These are phyloP conservation scores for Apamea crenata DNA, from an alignment of 2,888 invertebrate species.

Conservation along the genomic window DNA sequence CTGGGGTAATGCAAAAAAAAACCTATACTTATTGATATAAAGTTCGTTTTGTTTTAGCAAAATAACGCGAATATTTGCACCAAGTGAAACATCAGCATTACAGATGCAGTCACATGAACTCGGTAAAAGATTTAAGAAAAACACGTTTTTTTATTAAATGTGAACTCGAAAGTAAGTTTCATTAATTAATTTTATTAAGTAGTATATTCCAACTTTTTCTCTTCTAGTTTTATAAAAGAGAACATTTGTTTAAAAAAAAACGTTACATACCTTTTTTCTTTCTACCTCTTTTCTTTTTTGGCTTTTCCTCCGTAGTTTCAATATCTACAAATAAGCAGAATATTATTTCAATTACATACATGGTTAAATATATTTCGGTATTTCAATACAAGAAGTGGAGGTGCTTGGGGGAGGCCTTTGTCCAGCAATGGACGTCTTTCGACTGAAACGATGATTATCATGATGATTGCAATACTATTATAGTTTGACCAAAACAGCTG, in stretches of 20 bases:
- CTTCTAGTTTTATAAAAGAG: neutral
- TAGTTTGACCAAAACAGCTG: too few relatives aligned
- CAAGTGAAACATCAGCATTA: neutral
- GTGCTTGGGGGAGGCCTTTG: too few relatives aligned
- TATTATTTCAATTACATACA: neutral
- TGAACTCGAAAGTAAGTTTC: neutral
- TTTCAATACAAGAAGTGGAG: neutral
- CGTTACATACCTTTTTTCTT: constrained; percentile 79
- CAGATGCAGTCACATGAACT: neutral
- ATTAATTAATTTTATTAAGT: neutral
- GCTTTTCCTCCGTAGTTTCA: constrained; percentile 60
- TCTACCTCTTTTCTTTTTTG: constrained; percentile 82
- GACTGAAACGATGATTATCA: too few relatives aligned
- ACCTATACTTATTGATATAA: too few relatives aligned
- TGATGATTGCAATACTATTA: too few relatives aligned
- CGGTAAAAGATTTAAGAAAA: neutral
- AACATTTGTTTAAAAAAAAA: neutral
- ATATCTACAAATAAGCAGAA: constrained; percentile 66
- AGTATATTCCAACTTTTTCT: neutral
- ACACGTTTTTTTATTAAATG: neutral
- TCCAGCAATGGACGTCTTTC: neutral
- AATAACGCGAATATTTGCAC: neutral
- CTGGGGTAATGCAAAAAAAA: neutral
- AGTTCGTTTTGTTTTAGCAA: neutral
- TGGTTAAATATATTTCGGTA: neutral